phyloP scores from a whole-genome alignment of 1,140 invertebrate species.

The Calycopis cecrops region DNA sequence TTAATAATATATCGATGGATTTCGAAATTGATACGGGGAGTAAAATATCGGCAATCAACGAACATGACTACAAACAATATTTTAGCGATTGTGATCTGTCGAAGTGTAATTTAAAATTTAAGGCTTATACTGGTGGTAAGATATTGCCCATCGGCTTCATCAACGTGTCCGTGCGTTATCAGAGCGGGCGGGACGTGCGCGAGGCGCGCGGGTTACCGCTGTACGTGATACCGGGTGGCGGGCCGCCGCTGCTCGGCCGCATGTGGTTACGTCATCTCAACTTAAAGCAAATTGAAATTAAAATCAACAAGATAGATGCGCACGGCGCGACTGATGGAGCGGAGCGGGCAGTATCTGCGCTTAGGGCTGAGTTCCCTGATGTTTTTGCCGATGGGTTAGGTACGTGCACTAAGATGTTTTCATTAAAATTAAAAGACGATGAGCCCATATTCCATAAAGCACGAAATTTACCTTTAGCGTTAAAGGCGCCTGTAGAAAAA shows the following conservation, averaged over 20 bases:
- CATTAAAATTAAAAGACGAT: slow-evolving; percentile 18
- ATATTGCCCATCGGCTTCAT: slow-evolving; percentile 16
- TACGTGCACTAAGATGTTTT: slow-evolving; percentile 18
- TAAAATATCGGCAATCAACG: slow-evolving; percentile 24
- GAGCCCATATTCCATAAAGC: too few species aligned
- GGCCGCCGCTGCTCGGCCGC: slow-evolving; percentile 32
- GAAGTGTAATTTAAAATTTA: slow-evolving; percentile 16
- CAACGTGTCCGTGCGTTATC: slow-evolving; percentile 4
- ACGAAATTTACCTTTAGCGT: too few species aligned
- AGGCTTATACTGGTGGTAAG: slow-evolving; percentile 15
- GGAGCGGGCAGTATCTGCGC: neutral
- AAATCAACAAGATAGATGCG: neutral
- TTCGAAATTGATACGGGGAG: slow-evolving; percentile 27
- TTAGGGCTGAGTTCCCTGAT: slow-evolving; percentile 14
- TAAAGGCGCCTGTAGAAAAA: too few species aligned
- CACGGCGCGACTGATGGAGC: neutral
- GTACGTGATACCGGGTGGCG: slow-evolving; percentile 31
- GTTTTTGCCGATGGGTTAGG: slow-evolving; percentile 19
- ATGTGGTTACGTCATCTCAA: slow-evolving; percentile 17
- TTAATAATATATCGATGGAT: slow-evolving; percentile 9
- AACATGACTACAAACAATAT: slow-evolving; percentile 21
- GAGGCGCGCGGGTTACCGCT: neutral
- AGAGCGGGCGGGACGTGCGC: neutral
- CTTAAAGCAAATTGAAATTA: neutral
- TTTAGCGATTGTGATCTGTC: slow-evolving; percentile 18